Conservation (phyloP, 2,113 vertebrate genomes). For the Cnemophilus loriae region DNA sequence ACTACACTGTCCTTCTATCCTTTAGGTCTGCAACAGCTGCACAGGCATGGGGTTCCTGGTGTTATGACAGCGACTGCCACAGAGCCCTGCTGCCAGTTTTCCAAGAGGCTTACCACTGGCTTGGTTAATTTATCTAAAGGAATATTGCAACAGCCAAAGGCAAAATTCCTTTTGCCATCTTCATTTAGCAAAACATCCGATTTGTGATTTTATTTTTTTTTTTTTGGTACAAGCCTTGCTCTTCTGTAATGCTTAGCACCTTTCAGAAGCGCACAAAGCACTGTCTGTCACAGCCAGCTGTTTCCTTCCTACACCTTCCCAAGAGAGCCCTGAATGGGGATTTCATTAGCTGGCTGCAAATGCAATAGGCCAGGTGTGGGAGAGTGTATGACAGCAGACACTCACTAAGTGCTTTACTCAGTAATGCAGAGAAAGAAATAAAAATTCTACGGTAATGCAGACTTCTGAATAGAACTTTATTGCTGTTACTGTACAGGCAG, state of each 20-base stretch:
- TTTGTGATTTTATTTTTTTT: background rate
- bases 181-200: background rate
- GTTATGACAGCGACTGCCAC: background rate
- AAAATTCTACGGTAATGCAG: background rate
- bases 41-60: background rate
- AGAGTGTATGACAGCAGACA: background rate
- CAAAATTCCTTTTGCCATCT: background rate
- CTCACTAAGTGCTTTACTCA: background rate
- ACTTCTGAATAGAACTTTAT: background rate
- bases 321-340: background rate
- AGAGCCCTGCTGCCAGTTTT: background rate
- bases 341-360: constrained; percentile 29
- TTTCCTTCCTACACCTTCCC: background rate
- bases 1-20: accelerated
- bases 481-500: background rate
- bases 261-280: background rate
- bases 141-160: background rate
- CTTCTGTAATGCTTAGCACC: background rate
- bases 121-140: background rate
- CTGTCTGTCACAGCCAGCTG: constrained; percentile 12
- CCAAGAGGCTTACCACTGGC: background rate
- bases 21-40: background rate
- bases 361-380: background rate
- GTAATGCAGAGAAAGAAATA: background rate
- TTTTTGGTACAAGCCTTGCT: background rate